Percentiles rank a stretch among this genome's conserved stretches.
Conservation (phyloP, 2,888 invertebrate genomes). For the Hypomecis punctinalis region DNA sequence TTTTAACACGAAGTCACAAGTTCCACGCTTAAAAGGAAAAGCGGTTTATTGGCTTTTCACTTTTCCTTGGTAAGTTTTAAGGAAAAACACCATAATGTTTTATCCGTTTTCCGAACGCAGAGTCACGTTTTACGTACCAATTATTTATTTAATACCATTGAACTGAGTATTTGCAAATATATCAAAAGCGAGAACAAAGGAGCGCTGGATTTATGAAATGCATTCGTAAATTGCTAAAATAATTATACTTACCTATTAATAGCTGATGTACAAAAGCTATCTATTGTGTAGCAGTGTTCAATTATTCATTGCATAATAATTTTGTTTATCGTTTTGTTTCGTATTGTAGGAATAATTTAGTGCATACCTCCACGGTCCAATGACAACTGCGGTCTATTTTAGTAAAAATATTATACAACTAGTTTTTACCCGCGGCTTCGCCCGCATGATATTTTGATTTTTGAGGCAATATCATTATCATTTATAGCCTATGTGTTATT, state of each 20-base stretch:
- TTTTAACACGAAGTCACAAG: slow-evolving; percentile 29
- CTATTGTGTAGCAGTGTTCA: too few relatives aligned
- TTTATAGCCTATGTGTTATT: too few relatives aligned
- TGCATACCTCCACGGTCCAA: too few relatives aligned
- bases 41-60: slow-evolving; percentile 26
- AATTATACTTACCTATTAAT: neutral
- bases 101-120: neutral
- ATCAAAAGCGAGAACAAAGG: neutral
- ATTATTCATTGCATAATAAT: too few relatives aligned
- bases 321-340: too few relatives aligned
- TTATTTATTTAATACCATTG: slow-evolving; percentile 19
- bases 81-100: slow-evolving; percentile 10
- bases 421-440: too few relatives aligned
- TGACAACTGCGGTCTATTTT: too few relatives aligned
- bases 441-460: too few relatives aligned
- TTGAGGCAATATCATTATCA: too few relatives aligned
- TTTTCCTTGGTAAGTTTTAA: slow-evolving; percentile 16
- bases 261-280: too few relatives aligned
- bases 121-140: neutral
- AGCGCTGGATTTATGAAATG: neutral
- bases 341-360: too few relatives aligned
- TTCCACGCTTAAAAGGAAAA: slow-evolving; percentile 17
- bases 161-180: neutral
- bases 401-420: too few relatives aligned
- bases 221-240: slow-evolving; percentile 6